Evolutionary conservation across 2,888 invertebrate genomes (phyloP).

Genomic region (Habroteleia sp.): DNA sequence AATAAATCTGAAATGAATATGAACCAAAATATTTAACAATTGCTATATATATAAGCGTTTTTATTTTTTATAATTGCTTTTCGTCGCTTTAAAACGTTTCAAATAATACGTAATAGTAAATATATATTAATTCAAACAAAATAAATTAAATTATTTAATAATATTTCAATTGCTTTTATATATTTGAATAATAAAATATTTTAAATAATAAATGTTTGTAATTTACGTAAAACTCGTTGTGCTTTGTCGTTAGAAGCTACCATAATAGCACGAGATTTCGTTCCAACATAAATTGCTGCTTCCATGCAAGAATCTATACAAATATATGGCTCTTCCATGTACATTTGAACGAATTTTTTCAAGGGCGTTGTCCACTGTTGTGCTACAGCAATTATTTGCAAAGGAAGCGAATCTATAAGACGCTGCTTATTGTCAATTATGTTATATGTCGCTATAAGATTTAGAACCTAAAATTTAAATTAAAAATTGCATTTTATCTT

Average conservation of each 20-base stretch:
- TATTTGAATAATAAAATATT: too few species aligned
- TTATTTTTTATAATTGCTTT: too few species aligned
- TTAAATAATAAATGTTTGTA: constrained; percentile 6
- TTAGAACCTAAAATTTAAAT: constrained; percentile 63
- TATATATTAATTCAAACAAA: too few species aligned
- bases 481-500: too few species aligned
- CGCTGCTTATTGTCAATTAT: constrained; percentile 63
- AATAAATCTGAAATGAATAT: constrained; percentile 81
- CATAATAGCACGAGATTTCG: constrained; percentile 81
- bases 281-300: constrained; percentile 87
- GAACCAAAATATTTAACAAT: too few species aligned
- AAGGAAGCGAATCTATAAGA: constrained; percentile 54
- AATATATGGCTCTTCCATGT: constrained; percentile 84
- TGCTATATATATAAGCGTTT: too few species aligned
- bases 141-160: too few species aligned
- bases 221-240: constrained; percentile 78
- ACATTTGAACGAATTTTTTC: constrained; percentile 82
- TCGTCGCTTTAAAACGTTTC: too few species aligned
- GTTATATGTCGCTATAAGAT: constrained; percentile 66
- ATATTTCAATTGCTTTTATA: too few species aligned
- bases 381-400: constrained; percentile 85
- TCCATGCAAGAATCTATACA: constrained; percentile 88
- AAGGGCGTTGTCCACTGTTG: constrained; percentile 85
- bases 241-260: constrained; percentile 81
- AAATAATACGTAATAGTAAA: too few species aligned